Evolutionary conservation across 2,888 invertebrate species (phyloP).

Genomic region (Dryadula phaetusa): DNA sequence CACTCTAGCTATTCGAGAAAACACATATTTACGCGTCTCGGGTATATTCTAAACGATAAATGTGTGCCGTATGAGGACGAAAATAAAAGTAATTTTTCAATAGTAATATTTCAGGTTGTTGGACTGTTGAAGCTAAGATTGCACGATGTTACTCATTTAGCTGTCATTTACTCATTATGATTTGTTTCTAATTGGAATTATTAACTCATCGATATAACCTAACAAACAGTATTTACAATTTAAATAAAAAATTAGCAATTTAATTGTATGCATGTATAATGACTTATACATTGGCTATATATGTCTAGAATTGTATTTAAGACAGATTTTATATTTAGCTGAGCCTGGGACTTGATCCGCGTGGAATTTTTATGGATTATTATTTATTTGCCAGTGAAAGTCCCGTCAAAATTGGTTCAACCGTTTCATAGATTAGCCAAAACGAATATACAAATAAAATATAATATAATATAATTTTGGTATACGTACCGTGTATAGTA

Average conservation of each 20-base stretch:
- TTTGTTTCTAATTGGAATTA: conserved; percentile 30
- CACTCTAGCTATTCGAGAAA: conserved; percentile 82
- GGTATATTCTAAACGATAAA: conserved; percentile 57
- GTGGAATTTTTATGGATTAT: too few species aligned
- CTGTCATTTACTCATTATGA: conserved; percentile 30
- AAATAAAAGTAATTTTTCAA: conserved; percentile 71
- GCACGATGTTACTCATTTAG: conserved; percentile 28
- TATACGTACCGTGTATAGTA: too few species aligned
- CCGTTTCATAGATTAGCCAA: too few species aligned
- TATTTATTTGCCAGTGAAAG: too few species aligned
- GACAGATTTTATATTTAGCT: too few species aligned
- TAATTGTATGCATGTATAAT: neutral
- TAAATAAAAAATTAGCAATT: conserved; percentile 6
- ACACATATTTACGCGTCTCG: conserved; percentile 78
- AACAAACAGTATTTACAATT: neutral
- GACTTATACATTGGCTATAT: too few species aligned
- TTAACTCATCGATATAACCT: conserved; percentile 11
- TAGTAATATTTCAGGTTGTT: conserved; percentile 24
- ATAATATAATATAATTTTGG: too few species aligned
- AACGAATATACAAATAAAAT: too few species aligned
- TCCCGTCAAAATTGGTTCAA: too few species aligned
- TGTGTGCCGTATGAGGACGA: conserved; percentile 58
- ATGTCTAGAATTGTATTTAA: too few species aligned
- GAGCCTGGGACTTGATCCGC: too few species aligned
- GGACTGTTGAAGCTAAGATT: conserved; percentile 19